Conservation (phyloP, 1,140 invertebrate genomes). For the Drosophila miranda region DNA sequence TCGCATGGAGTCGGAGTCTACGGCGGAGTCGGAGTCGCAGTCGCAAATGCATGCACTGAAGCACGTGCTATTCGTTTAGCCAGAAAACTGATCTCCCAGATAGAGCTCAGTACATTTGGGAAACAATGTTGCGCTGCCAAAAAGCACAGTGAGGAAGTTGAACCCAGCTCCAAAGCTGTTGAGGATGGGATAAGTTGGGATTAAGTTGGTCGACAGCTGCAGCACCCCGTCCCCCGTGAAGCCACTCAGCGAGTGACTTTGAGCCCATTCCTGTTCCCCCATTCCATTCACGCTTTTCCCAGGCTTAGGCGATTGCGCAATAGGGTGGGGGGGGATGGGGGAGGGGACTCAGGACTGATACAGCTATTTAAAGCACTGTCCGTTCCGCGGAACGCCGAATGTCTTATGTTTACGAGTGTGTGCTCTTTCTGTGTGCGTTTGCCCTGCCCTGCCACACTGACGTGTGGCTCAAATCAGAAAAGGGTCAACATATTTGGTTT, state of each 20-base stretch:
- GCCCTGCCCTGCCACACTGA: not conserved
- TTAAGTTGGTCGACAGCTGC: too few relatives aligned
- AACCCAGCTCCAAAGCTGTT: too few relatives aligned
- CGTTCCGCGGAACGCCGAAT: slow-evolving; percentile 45
- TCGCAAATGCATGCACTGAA: slow-evolving; percentile 2
- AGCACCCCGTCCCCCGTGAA: too few relatives aligned
- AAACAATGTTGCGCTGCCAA: not conserved
- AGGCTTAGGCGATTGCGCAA: slow-evolving; percentile 67
- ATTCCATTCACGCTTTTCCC: slow-evolving; percentile 13
- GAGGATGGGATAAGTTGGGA: too few relatives aligned
- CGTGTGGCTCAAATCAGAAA: slow-evolving; percentile 32
- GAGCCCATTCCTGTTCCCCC: slow-evolving; percentile 18
- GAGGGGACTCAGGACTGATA: slow-evolving; percentile 20
- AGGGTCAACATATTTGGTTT: slow-evolving; percentile 71
- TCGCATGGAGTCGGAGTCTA: too few relatives aligned
- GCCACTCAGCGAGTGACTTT: slow-evolving; percentile 5
- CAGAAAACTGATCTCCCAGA: slow-evolving; percentile 32
- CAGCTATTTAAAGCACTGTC: slow-evolving; percentile 63
- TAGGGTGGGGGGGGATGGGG: too few relatives aligned
- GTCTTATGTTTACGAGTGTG: slow-evolving; percentile 17
- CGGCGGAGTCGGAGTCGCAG: too few relatives aligned
- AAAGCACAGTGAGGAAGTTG: not conserved
- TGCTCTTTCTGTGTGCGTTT: slow-evolving; percentile 14
- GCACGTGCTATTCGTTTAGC: slow-evolving; percentile 32
- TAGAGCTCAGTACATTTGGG: not conserved